Percentiles rank a stretch among this genome's conserved stretches.
These are phyloP conservation scores for Tribolium freemani DNA, from an alignment of 2,888 invertebrate species.

Conservation along the genomic window DNA sequence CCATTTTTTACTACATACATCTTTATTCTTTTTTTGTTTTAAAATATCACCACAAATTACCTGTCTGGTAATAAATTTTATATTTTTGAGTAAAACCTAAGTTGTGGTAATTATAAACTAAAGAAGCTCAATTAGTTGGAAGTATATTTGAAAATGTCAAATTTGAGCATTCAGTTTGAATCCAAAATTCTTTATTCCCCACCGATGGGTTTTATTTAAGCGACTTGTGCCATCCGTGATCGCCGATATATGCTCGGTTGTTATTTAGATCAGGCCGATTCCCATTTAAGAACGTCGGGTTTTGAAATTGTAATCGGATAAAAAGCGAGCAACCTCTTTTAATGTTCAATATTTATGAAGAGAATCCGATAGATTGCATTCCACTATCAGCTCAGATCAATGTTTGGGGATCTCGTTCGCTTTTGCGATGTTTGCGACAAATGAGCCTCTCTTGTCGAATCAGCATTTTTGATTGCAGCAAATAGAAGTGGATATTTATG, in stretches of 20 bases:
- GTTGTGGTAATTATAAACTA: too few relatives aligned
- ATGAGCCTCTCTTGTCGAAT: conserved; percentile 29
- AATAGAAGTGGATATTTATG: conserved; percentile 24
- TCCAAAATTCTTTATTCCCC: not conserved
- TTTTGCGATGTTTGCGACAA: conserved; percentile 23
- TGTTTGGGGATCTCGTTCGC: conserved; percentile 19
- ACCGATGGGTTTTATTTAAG: not conserved
- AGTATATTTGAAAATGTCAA: too few relatives aligned
- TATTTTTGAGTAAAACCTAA: too few relatives aligned
- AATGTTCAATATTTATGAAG: conserved; percentile 34
- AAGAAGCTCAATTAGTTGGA: too few relatives aligned
- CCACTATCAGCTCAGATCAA: conserved; percentile 24
- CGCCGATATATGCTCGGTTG: conserved; percentile 2
- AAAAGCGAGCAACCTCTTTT: conserved; percentile 20
- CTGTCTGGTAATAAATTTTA: too few relatives aligned
- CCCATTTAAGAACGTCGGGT: conserved; percentile 7
- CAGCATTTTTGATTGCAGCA: conserved; percentile 35
- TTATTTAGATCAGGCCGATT: conserved; percentile 16
- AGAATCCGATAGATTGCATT: conserved; percentile 29
- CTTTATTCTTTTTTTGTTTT: too few relatives aligned
- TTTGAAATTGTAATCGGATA: conserved; percentile 32
- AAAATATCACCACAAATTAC: too few relatives aligned
- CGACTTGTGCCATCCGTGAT: not conserved
- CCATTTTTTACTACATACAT: too few relatives aligned
- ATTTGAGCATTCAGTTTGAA: not conserved